Conservation (phyloP, 2,797 vertebrate genomes). For the Poliocrania exsul region DNA sequence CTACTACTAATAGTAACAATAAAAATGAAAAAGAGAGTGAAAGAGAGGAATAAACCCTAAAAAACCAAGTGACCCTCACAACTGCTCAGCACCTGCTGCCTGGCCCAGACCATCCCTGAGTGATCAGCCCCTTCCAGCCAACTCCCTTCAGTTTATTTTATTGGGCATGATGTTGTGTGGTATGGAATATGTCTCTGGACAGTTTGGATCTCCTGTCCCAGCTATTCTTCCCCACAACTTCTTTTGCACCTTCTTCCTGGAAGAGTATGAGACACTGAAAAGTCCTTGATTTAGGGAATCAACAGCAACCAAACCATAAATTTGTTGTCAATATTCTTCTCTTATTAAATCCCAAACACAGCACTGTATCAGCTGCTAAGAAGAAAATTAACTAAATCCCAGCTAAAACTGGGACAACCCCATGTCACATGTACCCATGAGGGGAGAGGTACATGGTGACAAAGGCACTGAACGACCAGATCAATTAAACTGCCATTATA, state of each 20-base stretch:
- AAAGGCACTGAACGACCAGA: neutral
- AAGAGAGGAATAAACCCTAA: neutral
- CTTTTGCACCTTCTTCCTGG: neutral
- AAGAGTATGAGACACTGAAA: neutral
- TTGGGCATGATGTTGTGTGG: neutral
- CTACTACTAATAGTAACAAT: neutral
- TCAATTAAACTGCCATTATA: neutral
- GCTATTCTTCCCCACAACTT: neutral
- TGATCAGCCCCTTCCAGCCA: neutral
- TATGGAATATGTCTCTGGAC: neutral
- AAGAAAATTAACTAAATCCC: neutral
- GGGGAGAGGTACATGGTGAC: neutral
- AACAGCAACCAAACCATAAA: neutral
- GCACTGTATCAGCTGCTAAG: neutral
- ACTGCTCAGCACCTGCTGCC: neutral
- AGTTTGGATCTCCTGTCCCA: neutral
- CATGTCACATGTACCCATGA: neutral
- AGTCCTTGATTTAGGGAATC: neutral
- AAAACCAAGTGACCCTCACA: neutral
- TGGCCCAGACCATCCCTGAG: neutral
- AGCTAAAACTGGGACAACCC: neutral
- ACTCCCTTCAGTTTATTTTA: neutral
- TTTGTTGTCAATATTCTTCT: neutral
- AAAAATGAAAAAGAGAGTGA: too few relatives aligned
- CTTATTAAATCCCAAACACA: neutral